phyloP scores from a whole-genome alignment of 2,888 invertebrate genomes.

The Yponomeuta sedellus region DNA sequence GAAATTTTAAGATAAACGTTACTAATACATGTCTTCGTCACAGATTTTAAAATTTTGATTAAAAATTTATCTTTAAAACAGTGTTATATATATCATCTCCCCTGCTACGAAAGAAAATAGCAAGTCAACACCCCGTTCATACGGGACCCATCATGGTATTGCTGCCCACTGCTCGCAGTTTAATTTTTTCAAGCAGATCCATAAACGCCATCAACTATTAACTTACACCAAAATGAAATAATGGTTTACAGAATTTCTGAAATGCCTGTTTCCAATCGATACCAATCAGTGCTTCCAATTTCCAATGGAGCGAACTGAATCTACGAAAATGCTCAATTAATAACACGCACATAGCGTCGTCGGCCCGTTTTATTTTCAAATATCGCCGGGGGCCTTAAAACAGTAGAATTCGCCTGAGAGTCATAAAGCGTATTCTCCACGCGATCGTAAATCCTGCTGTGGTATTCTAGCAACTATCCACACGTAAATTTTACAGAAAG shows the following conservation, averaged over 20 bases:
- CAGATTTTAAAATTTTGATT: no score
- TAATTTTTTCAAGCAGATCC: not conserved
- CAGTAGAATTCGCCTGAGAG: conserved; percentile 34
- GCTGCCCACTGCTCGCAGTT: no score
- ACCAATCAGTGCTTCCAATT: not conserved
- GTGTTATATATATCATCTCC: no score
- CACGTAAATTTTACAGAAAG: not conserved
- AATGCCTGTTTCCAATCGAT: not conserved
- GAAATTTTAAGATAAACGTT: no score
- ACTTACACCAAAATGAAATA: not conserved
- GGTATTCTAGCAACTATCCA: conserved; percentile 4
- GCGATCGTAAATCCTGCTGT: conserved; percentile 57
- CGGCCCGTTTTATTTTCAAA: not conserved
- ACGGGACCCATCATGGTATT: no score
- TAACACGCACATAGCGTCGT: not conserved
- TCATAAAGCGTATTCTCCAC: conserved; percentile 49
- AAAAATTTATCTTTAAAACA: no score
- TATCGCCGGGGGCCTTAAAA: not conserved
- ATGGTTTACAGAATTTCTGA: not conserved
- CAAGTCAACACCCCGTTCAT: no score
- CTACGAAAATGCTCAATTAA: not conserved
- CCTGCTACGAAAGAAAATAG: no score
- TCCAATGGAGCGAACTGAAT: not conserved
- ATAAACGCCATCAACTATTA: not conserved
- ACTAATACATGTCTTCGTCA: no score